Evolutionary conservation across 2,113 vertebrate genomes (phyloP), one percentile per base, ranked within the genome.

Genomic region (Rhizomys pruinosus): DNA sequence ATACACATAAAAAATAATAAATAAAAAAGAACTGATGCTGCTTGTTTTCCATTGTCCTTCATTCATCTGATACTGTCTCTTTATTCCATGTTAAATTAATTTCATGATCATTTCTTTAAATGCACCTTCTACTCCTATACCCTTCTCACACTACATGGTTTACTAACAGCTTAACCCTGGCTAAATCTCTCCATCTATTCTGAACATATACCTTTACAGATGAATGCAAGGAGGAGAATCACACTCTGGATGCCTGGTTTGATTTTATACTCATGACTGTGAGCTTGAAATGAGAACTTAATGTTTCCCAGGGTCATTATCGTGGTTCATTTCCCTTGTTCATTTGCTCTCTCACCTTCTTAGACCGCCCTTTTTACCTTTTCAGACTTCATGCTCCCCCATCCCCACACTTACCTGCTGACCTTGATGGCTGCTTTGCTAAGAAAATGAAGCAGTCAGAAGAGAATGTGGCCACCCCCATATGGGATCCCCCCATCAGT

Each of bases 221-320:
- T 73, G 76, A 91, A 61, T 44, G 44, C 76, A 52, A 64, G 42
- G 13, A 27, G 85, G 57, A 88, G 86, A 86, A 89, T 87, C 86
- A 72, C 39, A 87, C n/a, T 68, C 73, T 32, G 66, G 55, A 78
- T 86, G 78, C 63, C 69, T 91, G 74, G 52, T 71, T 91, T 91
- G 68, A 77, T 37, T 89, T 72, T 76, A 68, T 57, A 55, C 55
- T 92, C 76, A 63, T 63, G 80, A 59, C 44, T 37, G 9, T 87
- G 63, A 87, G 37, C 76, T 78, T 94, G 74, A 73, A 29, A 94
- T 22, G 92, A 82, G 85, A 89, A 1, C 71, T 77, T 55, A 84
- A 84, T 73, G 76, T 71, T 76, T 27, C 34, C 73, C 55, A 27
- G 78, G 25, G 42, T 81, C 80, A 52, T 90, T 77, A 78, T 55